Evolutionary conservation across 2,888 invertebrate genomes (phyloP).

Genomic region (Drosophila prostipennis): DNA sequence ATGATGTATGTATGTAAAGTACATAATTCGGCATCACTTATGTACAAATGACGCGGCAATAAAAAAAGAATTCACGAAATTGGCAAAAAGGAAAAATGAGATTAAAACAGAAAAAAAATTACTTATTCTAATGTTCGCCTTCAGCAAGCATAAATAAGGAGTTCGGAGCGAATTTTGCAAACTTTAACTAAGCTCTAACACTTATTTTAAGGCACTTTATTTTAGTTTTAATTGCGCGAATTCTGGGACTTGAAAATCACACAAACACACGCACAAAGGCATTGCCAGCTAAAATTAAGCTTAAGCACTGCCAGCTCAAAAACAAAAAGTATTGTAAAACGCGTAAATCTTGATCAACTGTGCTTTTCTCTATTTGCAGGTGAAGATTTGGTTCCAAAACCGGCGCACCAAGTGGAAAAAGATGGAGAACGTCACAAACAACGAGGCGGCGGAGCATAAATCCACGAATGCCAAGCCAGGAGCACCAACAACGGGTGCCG

Average conservation of each 20-base stretch:
- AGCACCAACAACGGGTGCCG: slow-evolving; percentile 30
- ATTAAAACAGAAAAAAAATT: too few species aligned
- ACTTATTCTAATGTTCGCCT: too few species aligned
- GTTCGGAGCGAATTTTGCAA: too few species aligned
- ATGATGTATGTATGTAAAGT: too few species aligned
- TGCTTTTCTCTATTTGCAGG: slow-evolving; percentile 66
- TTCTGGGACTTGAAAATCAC: not conserved
- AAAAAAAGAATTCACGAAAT: too few species aligned
- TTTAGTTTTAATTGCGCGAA: not conserved
- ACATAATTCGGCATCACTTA: too few species aligned
- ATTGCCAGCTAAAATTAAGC: not conserved
- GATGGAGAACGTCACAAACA: slow-evolving; percentile 95
- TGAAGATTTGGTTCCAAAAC: slow-evolving; percentile 85
- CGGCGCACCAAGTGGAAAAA: slow-evolving; percentile 89
- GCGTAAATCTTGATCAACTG: not conserved
- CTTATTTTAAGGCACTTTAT: too few species aligned
- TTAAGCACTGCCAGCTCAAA: not conserved
- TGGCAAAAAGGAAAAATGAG: too few species aligned
- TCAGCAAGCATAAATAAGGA: too few species aligned
- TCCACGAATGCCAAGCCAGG: slow-evolving; percentile 54
- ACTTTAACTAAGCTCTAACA: too few species aligned
- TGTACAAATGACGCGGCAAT: too few species aligned
- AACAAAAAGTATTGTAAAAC: not conserved
- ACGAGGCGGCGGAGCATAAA: slow-evolving; percentile 90
- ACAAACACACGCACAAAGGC: not conserved